Evolutionary conservation across 2,888 invertebrate genomes (phyloP), one percentile per base, ranked within the genome.

Genomic region (Pristionchus arcanus): DNA sequence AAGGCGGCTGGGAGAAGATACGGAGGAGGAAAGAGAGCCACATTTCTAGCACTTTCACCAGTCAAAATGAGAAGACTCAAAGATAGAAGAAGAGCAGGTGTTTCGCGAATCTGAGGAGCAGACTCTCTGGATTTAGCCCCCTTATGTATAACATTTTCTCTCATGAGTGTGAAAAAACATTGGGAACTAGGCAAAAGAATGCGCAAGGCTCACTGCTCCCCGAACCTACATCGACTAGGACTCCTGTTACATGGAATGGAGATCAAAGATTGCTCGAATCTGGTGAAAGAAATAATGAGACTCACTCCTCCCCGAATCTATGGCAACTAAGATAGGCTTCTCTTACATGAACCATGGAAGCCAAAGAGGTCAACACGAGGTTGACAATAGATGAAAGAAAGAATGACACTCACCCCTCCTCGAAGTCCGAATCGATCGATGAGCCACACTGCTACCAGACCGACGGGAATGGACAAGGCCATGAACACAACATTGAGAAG

Each of bases 401-500:
- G 19, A 53, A 77, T 71, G 28, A 5, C 53, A 91, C 91, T 95
- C 92, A 96, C 96, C 91, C 95, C 95, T 55, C 94, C 91, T 90
- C 96, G 92, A 13, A 96, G 93, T 55, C 96, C 96, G 86, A 95
- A 92, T 37, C 95, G 95, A 90, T 96, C 96, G 25, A 96, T 94
- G 74, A 96, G 92, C 95, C 96, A 96, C 86, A 96, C 95, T 19
- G 96, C 96, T 42, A 95, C 74, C 77, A 96, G 94, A 9, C 96
- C 96, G 91, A 96, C 94, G 4, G 96, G 95, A 84, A 96, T 94
- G 9, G 95, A 95, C 15, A 95, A 94, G 19, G 96, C 93, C 92
- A 96, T 95, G 92, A 95, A 96, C 4, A 96, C 95, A 0, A 96
- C 93, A 21, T 96, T 96, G 90, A 96, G 93, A 91, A 95, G 95